Evolutionary conservation across 2,113 vertebrate species (phyloP), one percentile per base, ranked within the genome.

Genomic region (Tachycineta bicolor): DNA sequence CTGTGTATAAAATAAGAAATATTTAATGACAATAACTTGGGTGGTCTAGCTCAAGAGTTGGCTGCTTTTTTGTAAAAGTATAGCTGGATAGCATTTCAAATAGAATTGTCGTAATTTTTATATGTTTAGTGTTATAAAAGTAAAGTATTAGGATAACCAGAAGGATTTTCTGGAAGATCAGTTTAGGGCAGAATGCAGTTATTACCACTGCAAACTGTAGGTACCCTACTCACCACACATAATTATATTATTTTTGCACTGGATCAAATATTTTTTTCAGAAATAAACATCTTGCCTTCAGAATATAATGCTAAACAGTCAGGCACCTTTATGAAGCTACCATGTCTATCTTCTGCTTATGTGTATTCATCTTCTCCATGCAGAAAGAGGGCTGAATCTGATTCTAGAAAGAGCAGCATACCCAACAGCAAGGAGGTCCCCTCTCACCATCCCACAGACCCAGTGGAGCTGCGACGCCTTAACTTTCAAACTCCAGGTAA

Each of bases 401-500:
- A 99, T 86, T 99, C 99, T 53, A 98, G 99, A 93, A 99, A 99
- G 94, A 99, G 99, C 97, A 99, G 99, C 87, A 98, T 99, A 50
- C 99, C 99, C 28, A 99, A 99, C 97, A 99, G 97, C 97, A 99
- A 99, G 82, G 99, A 99, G 94, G 97, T 99, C 89, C 99, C 99
- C 6, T 98, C 99, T 62, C 99, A 99, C 78, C 98, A 99, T 53
- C 99, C 99, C 80, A 99, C 99, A 25, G 99, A 99, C 83, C 99
- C 99, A 1, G 99, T 99, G 41, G 99, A 99, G 95, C 98, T 99
- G 29, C 98, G 99, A 46, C 98, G 99, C 75, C 99, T 99, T 97
- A 99, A 99, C 98, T 99, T 99, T 97, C 99, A 99, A 97, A 99
- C 99, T 15, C 99, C 99, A 11, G 99, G 99, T 99, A 98, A 98